Conservation (phyloP, 1,140 invertebrate genomes). For the Mizuhopecten yessoensis region DNA sequence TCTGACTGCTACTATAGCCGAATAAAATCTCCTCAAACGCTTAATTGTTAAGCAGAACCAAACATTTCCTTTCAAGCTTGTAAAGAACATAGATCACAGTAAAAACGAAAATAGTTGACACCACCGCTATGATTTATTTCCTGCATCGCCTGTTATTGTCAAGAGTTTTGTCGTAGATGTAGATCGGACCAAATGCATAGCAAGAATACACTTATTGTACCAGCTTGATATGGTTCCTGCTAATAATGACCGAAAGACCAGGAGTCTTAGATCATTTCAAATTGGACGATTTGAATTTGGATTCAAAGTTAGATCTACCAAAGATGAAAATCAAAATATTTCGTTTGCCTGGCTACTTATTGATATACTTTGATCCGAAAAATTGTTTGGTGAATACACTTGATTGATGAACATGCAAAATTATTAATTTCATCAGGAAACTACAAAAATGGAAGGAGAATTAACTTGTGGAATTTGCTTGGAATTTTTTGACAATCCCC, state of each 20-base stretch:
- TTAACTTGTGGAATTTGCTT: slow-evolving; percentile 63
- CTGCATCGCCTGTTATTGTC: background rate
- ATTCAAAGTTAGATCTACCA: background rate
- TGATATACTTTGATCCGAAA: background rate
- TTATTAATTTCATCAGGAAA: background rate
- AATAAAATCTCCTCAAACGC: background rate
- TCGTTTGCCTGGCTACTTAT: background rate
- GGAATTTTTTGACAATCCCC: slow-evolving; percentile 61
- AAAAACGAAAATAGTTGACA: slow-evolving; percentile 14
- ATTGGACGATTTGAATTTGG: background rate
- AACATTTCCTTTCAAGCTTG: background rate
- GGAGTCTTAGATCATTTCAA: background rate
- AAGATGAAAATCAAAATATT: background rate
- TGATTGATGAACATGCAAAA: background rate
- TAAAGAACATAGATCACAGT: background rate
- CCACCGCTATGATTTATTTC: background rate
- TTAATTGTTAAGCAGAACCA: background rate
- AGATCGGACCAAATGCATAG: background rate
- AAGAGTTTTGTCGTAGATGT: background rate
- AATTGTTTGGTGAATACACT: background rate
- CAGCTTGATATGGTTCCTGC: background rate
- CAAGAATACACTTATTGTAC: background rate
- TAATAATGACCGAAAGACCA: background rate
- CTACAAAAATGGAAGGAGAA: slow-evolving; percentile 57
- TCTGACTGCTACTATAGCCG: background rate